Percentiles rank a stretch among this genome's conserved stretches.
Conservation (phyloP, 2,888 invertebrate species). For the Gisinianus flammeolus region DNA sequence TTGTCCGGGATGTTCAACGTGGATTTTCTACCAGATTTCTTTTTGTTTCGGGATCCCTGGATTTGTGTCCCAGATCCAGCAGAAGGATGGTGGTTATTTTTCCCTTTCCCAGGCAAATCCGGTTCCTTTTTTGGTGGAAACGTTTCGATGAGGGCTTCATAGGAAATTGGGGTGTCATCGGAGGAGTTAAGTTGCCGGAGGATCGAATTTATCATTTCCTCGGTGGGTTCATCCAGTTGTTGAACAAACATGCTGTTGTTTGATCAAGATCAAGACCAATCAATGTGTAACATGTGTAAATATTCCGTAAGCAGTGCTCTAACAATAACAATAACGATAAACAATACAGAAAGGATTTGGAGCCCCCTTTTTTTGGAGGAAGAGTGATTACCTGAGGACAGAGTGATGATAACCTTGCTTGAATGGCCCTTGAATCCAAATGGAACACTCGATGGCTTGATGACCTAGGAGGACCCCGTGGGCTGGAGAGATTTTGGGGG, state of each 20-base stretch:
- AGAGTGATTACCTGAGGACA: constrained; percentile 47
- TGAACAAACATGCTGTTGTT: constrained; percentile 46
- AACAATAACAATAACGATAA: no score
- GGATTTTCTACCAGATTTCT: neutral
- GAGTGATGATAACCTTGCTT: constrained; percentile 44
- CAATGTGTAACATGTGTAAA: neutral
- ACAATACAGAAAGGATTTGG: no score
- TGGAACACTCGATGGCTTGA: constrained; percentile 21
- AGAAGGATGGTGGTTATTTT: neutral
- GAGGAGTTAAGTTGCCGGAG: neutral
- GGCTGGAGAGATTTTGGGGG: constrained; percentile 42
- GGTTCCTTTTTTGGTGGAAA: neutral
- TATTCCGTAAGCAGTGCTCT: no score
- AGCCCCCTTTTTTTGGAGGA: no score
- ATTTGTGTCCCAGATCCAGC: neutral
- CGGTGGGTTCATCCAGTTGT: constrained; percentile 44
- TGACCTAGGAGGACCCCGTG: constrained; percentile 43
- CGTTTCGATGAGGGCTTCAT: constrained; percentile 14
- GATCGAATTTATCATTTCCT: constrained; percentile 4
- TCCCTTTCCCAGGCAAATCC: neutral
- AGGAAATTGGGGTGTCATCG: constrained; percentile 5
- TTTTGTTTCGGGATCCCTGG: neutral
- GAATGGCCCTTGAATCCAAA: constrained; percentile 38
- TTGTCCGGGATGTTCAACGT: neutral
- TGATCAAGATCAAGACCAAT: neutral